Evolutionary conservation across 2,797 vertebrate genomes (phyloP), one percentile per base, ranked within the genome.

Genomic region (Spheniscus humboldti): DNA sequence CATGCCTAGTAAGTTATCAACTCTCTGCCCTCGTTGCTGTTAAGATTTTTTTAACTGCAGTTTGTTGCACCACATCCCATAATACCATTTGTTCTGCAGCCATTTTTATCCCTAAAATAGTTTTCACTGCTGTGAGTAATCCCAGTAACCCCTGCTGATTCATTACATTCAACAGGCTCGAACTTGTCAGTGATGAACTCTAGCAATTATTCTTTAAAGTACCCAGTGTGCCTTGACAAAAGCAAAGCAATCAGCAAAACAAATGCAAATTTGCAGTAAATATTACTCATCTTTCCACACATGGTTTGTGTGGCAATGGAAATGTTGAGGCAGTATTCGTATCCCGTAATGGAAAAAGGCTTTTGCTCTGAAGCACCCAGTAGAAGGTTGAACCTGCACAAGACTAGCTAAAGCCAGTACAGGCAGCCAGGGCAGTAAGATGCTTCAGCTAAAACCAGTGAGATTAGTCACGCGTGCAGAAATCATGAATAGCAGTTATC

Each of bases 161-260:
- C 37, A n/a, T 90, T 86, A 23, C 33, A 18, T n/a, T 66, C 72
- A 68, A 31, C 93, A 81, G 79, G 87, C 69, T 92, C 47, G 37
- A 31, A 66, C 91, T 39, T 88, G 94, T 11, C 18, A n/a, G 28
- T 24, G 31, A 77, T 83, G 85, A 96, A 57, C 62, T 93, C 64
- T 2, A 86, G 64, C 89, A 96, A 62, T 86, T 89, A 74, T n/a
- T 89, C 88, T 78, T 57, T 90, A 41, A 89, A 92, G 35, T 52
- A 83, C 50, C 39, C 64, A 20, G 2, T 80, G 95, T 95, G 94
- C 94, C 92, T 95, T 91, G 75, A 78, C 76, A 91, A 66, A 97
- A 97, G 87, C 71, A 86, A 90, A 96, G 73, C 85, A 73, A 90
- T 95, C 94, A 91, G 91, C 82, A 94, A 90, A 96, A 86, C 48